Evolutionary conservation across 2,888 invertebrate species (phyloP), one percentile per base, ranked within the genome.

Genomic region (Drosophila austrosaltans): DNA sequence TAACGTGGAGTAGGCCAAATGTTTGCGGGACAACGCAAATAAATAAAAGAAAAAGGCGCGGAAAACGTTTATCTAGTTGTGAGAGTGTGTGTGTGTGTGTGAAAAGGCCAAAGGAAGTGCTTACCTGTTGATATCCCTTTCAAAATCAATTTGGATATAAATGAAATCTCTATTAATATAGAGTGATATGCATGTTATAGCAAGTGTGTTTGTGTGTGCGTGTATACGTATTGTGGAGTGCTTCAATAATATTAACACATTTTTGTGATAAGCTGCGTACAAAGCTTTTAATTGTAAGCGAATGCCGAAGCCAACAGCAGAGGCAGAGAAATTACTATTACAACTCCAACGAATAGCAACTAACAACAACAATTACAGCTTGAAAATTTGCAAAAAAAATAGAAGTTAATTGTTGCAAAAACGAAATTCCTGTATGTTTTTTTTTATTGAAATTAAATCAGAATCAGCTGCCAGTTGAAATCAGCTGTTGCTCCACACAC

Each of bases 401-500:
- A 36, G 2, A 22, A 48, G 3, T 48, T 48, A 57, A 66, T 58
- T 56, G 63, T 53, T 42, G n/a, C 36, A 56, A 60, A 25, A 28
- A 42, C 7, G 60, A 57, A 32, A 10, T 0, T 32, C 58, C 58
- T n/a, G 7, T 16, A 39, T 4, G 10, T n/a, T 4, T 22, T 32
- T 54, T 48, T 25, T 32, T 48, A 32, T 36, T 39, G 39, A 53
- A n/a, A 63, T 69, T 75, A 78, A 78, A 72, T 81, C 76, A 76
- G 78, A 74, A 66, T 53, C 63, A 12, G 75, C 78, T 69, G 67
- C 78, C 70, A 64, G 72, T 68, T 75, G 75, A 66, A 71, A 83
- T 83, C 83, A 83, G 83, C 85, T 83, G 83, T 81, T 82, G 68
- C 69, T 74, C 78, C 57, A 68, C 72, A 65, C 32, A 59, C 39